These are phyloP conservation scores for Melanostoma scalare DNA, from an alignment of 2,888 invertebrate species.

Conservation along the genomic window DNA sequence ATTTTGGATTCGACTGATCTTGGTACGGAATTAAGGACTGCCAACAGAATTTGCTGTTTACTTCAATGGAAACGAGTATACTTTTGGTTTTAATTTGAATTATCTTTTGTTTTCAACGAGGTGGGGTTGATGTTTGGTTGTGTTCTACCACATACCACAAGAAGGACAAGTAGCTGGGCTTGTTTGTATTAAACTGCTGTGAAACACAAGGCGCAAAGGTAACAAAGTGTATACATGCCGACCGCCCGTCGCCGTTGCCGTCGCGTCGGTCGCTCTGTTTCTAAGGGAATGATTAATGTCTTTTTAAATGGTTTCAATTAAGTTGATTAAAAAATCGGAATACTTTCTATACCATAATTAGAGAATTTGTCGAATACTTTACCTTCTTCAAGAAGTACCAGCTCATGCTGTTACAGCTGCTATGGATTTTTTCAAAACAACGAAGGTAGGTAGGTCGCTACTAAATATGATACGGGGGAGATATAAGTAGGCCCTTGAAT, in stretches of 20 bases:
- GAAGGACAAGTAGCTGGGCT: conserved; percentile 61
- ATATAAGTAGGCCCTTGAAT: too few relatives aligned
- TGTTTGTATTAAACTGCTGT: conserved; percentile 24
- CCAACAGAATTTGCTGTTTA: background rate
- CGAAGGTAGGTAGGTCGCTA: too few relatives aligned
- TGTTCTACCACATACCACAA: conserved; percentile 26
- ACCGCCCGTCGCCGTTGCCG: background rate
- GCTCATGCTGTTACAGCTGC: too few relatives aligned
- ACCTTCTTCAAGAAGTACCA: too few relatives aligned
- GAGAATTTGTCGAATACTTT: too few relatives aligned
- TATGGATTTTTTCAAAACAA: too few relatives aligned
- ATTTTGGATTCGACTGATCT: conserved; percentile 56
- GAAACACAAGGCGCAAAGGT: conserved; percentile 57
- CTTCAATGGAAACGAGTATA: conserved; percentile 36
- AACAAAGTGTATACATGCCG: conserved; percentile 32
- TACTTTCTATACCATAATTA: too few relatives aligned
- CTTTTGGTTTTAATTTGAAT: conserved; percentile 68
- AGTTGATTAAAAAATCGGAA: conserved; percentile 72
- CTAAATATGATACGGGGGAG: too few relatives aligned
- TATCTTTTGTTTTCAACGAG: conserved; percentile 31
- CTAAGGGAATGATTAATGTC: conserved; percentile 79
- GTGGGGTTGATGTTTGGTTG: conserved; percentile 19
- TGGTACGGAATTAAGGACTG: conserved; percentile 9
- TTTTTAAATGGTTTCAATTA: conserved; percentile 81
- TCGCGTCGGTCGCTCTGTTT: background rate